Percentiles rank a stretch among this genome's conserved stretches.
These are phyloP conservation scores for Chloroceryle aenea DNA, from an alignment of 2,113 vertebrate species.

Conservation along the genomic window DNA sequence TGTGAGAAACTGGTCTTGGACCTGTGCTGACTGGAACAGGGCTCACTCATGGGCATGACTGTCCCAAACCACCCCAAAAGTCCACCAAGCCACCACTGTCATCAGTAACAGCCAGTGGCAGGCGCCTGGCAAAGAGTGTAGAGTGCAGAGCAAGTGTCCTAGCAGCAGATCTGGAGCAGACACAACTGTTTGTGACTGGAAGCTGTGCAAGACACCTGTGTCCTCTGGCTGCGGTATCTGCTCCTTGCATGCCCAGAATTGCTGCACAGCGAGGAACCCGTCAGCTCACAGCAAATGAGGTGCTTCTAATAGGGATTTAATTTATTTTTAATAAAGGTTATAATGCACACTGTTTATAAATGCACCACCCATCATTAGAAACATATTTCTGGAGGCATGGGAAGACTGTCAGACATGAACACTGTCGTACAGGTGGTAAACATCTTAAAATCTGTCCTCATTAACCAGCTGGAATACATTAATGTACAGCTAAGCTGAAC, in stretches of 20 bases:
- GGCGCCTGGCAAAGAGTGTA: not conserved
- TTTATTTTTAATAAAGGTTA: slow-evolving; percentile 18
- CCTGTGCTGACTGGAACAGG: not conserved
- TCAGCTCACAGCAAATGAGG: not conserved
- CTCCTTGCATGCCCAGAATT: not conserved
- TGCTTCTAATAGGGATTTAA: not conserved
- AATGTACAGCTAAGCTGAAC: not conserved
- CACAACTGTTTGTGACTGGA: not conserved
- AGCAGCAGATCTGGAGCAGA: not conserved
- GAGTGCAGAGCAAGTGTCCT: not conserved
- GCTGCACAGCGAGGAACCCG: not conserved
- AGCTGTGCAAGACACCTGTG: not conserved
- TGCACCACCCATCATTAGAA: not conserved
- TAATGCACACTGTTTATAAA: not conserved
- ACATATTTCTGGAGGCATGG: not conserved
- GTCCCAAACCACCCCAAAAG: not conserved
- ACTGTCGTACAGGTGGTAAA: slow-evolving; percentile 3
- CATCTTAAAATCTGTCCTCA: not conserved
- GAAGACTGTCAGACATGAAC: not conserved
- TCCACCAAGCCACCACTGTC: not conserved
- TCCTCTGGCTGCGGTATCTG: not conserved
- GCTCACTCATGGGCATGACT: not conserved
- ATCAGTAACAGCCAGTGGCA: not conserved
- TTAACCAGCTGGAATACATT: slow-evolving; percentile 32
- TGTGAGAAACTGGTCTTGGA: not conserved